These are phyloP conservation scores for Meandrina meandrites DNA, from an alignment of 92 coral and sea anemone species.

Conservation along the genomic window DNA sequence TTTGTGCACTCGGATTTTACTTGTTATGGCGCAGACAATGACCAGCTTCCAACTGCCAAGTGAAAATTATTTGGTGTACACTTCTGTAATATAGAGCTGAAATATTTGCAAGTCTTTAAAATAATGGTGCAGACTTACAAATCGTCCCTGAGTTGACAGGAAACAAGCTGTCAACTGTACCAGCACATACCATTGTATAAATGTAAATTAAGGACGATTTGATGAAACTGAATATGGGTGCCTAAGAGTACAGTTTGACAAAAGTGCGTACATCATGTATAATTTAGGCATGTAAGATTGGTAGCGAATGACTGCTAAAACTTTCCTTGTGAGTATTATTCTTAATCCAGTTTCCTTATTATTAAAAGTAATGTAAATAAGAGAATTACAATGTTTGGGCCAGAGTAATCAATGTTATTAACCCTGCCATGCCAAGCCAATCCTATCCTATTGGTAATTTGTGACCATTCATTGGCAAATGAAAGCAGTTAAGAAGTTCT, in stretches of 20 bases:
- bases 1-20: conserved; percentile 63
- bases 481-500: background rate
- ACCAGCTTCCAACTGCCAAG: background rate
- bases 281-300: background rate
- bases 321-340: conserved; percentile 2
- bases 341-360: background rate
- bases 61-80: background rate
- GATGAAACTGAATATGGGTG: background rate
- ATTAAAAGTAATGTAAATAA: background rate
- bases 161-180: background rate
- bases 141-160: background rate
- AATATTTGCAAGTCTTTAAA: background rate
- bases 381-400: background rate
- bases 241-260: background rate
- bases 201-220: background rate
- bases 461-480: background rate
- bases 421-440: background rate
- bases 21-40: conserved; percentile 71
- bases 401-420: background rate
- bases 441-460: background rate
- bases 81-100: conserved; percentile 2
- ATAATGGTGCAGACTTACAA: conserved; percentile 2
- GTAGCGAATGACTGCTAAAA: background rate
- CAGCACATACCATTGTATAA: background rate
- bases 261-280: background rate